These are phyloP conservation scores for Lasioglossum marginatum DNA, from an alignment of 2,888 invertebrate genomes.

Conservation along the genomic window DNA sequence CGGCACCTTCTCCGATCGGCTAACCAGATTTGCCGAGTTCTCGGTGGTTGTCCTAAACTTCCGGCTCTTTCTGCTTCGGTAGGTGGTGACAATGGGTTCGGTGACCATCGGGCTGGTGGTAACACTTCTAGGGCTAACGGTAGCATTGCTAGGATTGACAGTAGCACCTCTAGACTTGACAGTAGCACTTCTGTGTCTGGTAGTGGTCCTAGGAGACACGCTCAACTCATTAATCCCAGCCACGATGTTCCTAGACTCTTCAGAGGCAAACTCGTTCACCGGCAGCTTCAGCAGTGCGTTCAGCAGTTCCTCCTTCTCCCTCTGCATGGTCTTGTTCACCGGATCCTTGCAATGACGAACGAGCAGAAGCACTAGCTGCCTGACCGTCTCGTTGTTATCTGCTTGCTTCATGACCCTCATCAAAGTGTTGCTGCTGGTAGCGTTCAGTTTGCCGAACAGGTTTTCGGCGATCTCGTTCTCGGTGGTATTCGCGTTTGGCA, in stretches of 20 bases:
- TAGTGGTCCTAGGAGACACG: slow-evolving; percentile 24
- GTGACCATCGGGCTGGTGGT: slow-evolving; percentile 68
- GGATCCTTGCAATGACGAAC: slow-evolving; percentile 92
- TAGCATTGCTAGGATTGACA: slow-evolving; percentile 49
- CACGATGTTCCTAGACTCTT: slow-evolving; percentile 83
- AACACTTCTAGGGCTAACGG: slow-evolving; percentile 25
- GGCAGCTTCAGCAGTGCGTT: slow-evolving; percentile 89
- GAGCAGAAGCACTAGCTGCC: slow-evolving; percentile 90
- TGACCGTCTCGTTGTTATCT: slow-evolving; percentile 90
- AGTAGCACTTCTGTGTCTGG: slow-evolving; percentile 46
- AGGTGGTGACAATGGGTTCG: slow-evolving; percentile 77
- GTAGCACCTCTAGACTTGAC: slow-evolving; percentile 59
- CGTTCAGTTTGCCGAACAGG: slow-evolving; percentile 91
- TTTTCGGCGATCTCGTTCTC: slow-evolving; percentile 90
- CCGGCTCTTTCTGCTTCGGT: slow-evolving; percentile 77
- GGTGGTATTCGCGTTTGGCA: slow-evolving; percentile 85
- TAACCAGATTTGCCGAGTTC: slow-evolving; percentile 76
- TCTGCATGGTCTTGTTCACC: slow-evolving; percentile 89
- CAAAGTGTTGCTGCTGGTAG: slow-evolving; percentile 90
- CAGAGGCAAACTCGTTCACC: slow-evolving; percentile 82
- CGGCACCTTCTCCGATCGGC: slow-evolving; percentile 76
- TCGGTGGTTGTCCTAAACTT: slow-evolving; percentile 80
- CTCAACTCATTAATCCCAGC: slow-evolving; percentile 76
- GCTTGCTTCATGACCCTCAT: slow-evolving; percentile 94
- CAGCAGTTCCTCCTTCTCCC: slow-evolving; percentile 89